Percentiles rank a stretch among this genome's conserved stretches.
Conservation (phyloP, 1,140 invertebrate genomes). For the Pogonognathellus flavescens region DNA sequence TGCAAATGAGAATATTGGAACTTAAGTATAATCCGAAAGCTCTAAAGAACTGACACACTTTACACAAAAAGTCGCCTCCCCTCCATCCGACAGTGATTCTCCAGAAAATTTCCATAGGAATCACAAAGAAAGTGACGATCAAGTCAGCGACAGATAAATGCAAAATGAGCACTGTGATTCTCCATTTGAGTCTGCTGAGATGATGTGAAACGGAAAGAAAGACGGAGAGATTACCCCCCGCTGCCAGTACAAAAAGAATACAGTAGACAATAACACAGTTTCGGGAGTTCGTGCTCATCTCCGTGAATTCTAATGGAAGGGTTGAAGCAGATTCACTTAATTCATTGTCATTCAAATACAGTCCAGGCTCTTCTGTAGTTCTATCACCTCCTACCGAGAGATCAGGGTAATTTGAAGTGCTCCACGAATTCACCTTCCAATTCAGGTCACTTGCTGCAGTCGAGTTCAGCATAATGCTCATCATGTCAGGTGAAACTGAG, state of each 20-base stretch:
- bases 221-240: constrained; percentile 81
- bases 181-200: constrained; percentile 77
- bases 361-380: too few relatives aligned
- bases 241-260: constrained; percentile 78
- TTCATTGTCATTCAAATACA: neutral
- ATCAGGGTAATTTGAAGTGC: too few relatives aligned
- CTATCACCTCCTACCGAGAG: too few relatives aligned
- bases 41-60: constrained; percentile 80
- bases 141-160: constrained; percentile 84
- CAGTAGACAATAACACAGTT: constrained; percentile 76
- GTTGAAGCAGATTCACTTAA: neutral
- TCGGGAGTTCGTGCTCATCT: constrained; percentile 68
- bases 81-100: constrained; percentile 81
- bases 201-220: constrained; percentile 81
- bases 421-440: too few relatives aligned
- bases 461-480: too few relatives aligned
- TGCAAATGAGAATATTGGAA: constrained; percentile 85
- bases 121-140: constrained; percentile 83
- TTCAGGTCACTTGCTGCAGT: too few relatives aligned
- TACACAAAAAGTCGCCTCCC: constrained; percentile 82
- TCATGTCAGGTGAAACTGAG: too few relatives aligned
- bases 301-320: constrained; percentile 57
- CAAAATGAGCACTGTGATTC: constrained; percentile 83
- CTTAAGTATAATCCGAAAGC: constrained; percentile 86
- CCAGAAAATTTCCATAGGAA: constrained; percentile 86